These are phyloP conservation scores for Theonella swinhoei DNA, from an alignment of 37 sponge, comb jelly and placozoan genomes.

Conservation along the genomic window DNA sequence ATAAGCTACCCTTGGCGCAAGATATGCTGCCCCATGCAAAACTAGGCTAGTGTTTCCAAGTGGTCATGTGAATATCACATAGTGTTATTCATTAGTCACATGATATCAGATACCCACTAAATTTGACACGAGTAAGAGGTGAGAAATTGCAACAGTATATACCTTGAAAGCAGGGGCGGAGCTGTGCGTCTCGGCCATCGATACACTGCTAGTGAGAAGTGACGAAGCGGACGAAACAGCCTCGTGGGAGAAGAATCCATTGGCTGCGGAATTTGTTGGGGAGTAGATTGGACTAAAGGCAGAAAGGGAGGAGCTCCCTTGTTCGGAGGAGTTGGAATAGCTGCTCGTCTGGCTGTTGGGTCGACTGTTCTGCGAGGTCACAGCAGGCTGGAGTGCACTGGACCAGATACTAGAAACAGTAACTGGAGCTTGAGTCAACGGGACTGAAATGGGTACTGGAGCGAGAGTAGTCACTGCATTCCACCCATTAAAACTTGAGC, in stretches of 20 bases:
- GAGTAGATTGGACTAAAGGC: conserved; percentile 70
- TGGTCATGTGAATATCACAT: neutral
- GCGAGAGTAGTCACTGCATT: neutral
- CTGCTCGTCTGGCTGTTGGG: conserved; percentile 53
- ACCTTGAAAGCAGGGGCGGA: conserved; percentile 6
- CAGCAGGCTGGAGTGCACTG: neutral
- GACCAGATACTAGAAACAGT: neutral
- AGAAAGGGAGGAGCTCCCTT: conserved; percentile 11
- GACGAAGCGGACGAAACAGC: neutral
- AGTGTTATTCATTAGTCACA: neutral
- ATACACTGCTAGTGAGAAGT: neutral
- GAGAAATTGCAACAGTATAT: no score
- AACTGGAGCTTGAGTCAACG: neutral
- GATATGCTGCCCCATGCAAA: no score
- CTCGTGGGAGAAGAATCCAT: neutral
- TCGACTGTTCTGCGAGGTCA: conserved; percentile 12
- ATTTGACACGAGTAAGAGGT: neutral
- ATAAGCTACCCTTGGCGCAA: neutral
- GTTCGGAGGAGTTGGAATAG: conserved; percentile 21
- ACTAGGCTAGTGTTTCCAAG: no score
- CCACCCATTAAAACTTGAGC: neutral
- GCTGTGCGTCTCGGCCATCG: neutral
- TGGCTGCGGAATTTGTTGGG: conserved; percentile 24
- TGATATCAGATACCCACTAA: neutral
- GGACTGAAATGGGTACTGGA: neutral